Conservation (phyloP, 1,140 invertebrate species). For the Mamestra configurata region DNA sequence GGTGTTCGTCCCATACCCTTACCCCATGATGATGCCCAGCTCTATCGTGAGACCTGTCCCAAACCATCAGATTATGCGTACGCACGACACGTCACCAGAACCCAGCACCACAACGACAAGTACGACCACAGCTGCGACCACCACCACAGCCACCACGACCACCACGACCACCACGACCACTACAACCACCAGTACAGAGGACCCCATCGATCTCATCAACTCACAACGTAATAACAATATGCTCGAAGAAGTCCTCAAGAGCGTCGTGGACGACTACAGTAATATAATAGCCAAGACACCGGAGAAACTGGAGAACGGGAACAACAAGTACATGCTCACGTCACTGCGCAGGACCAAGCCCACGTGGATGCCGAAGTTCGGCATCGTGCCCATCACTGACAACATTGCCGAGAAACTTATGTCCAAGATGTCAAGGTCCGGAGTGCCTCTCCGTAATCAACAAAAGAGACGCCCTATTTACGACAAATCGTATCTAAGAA, state of each 20-base stretch:
- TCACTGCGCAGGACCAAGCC: constrained; percentile 69
- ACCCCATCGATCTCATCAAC: neutral
- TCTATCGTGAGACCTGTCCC: constrained; percentile 25
- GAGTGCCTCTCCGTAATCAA: neutral
- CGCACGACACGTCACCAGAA: neutral
- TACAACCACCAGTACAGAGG: constrained; percentile 36
- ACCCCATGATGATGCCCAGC: constrained; percentile 61
- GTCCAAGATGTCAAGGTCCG: constrained; percentile 54
- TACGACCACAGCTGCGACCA: neutral
- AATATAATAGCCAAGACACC: constrained; percentile 35
- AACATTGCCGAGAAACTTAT: constrained; percentile 64
- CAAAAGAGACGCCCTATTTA: neutral
- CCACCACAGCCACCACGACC: constrained; percentile 37
- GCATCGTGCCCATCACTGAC: constrained; percentile 65
- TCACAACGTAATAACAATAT: neutral
- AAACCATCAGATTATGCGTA: neutral
- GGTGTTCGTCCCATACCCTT: constrained; percentile 67
- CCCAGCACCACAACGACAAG: neutral
- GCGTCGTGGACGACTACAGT: neutral
- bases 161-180: constrained; percentile 29
- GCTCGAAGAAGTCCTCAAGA: constrained; percentile 10
- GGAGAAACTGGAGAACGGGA: constrained; percentile 51
- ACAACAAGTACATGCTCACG: constrained; percentile 64
- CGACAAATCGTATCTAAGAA: neutral
- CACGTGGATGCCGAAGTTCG: constrained; percentile 65